A percentile compares a stretch with the other conserved stretches of the same genome.
These are phyloP conservation scores for Jaculus jaculus DNA, from an alignment of 2,113 vertebrate genomes.

Conservation along the genomic window DNA sequence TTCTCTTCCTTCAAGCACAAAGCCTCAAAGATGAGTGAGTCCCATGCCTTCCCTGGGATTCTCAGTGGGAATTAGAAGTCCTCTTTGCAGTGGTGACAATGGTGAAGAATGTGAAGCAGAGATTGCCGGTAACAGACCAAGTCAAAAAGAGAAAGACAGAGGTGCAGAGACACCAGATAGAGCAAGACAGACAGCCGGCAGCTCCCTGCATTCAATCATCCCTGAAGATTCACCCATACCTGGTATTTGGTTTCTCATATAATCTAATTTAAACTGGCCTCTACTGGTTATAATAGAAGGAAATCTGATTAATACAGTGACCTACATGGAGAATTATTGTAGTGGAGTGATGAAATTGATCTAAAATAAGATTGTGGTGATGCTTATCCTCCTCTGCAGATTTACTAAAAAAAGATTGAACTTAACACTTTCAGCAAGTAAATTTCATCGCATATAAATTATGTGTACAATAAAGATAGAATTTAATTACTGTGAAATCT, in stretches of 20 bases:
- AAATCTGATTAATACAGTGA: conserved; percentile 15
- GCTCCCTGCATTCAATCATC: not conserved
- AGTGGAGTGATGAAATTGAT: not conserved
- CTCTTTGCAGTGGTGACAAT: too few relatives aligned
- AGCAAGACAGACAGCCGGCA: not conserved
- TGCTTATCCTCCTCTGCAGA: not conserved
- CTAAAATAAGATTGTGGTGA: conserved; percentile 26
- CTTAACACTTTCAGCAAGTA: conserved; percentile 44
- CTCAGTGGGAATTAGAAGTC: not conserved
- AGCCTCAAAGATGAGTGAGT: not conserved
- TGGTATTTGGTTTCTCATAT: not conserved
- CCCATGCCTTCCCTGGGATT: too few relatives aligned
- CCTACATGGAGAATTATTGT: conserved; percentile 18
- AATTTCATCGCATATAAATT: conserved; percentile 29
- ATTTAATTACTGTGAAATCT: conserved; percentile 23
- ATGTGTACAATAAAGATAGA: conserved; percentile 7
- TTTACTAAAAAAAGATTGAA: not conserved
- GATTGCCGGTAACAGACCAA: not conserved
- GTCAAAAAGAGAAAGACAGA: not conserved
- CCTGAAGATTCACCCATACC: not conserved
- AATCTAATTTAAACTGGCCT: conserved; percentile 1
- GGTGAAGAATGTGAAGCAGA: not conserved
- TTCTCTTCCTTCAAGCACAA: not conserved
- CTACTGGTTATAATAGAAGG: not conserved
- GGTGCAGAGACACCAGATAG: not conserved